Conservation (phyloP, 2,888 invertebrate species). For the Odontothrips loti region DNA sequence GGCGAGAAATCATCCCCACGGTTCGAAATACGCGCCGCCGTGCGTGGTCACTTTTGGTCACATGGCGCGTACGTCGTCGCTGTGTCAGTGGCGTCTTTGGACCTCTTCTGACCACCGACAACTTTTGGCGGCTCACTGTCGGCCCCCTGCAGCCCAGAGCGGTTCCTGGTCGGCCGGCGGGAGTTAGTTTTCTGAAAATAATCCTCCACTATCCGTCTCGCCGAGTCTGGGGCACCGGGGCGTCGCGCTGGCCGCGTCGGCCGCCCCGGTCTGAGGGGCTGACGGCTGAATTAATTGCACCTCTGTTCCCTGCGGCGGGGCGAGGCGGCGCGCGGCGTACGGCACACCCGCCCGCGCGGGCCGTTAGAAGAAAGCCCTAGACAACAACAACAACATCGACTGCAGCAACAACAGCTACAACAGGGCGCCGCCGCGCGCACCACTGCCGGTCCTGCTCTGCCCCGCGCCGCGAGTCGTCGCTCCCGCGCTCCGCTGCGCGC, state of each 20-base stretch:
- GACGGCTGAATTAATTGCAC: not conserved
- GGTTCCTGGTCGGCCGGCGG: not conserved
- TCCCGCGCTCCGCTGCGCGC: not conserved
- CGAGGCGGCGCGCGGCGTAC: not conserved
- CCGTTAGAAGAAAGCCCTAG: not conserved
- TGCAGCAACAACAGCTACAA: too few species aligned
- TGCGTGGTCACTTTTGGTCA: too few species aligned
- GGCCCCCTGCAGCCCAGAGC: too few species aligned
- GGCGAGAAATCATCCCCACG: too few species aligned
- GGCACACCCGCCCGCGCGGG: not conserved
- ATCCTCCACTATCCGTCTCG: not conserved
- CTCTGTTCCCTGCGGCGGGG: constrained; percentile 3
- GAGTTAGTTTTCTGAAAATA: not conserved
- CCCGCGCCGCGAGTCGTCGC: not conserved
- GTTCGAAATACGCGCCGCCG: too few species aligned
- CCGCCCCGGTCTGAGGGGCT: not conserved
- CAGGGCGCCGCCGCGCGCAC: too few species aligned
- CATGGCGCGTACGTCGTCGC: too few species aligned
- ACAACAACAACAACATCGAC: too few species aligned
- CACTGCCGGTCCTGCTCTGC: not conserved
- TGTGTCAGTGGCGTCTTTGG: too few species aligned
- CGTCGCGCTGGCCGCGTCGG: not conserved
- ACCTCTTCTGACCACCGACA: too few species aligned
- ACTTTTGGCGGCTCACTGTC: too few species aligned
- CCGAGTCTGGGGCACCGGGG: not conserved